Base-by-base conservation (phyloP, 1,140 invertebrate genomes). In the Agraylea sexmaculata region DNA sequence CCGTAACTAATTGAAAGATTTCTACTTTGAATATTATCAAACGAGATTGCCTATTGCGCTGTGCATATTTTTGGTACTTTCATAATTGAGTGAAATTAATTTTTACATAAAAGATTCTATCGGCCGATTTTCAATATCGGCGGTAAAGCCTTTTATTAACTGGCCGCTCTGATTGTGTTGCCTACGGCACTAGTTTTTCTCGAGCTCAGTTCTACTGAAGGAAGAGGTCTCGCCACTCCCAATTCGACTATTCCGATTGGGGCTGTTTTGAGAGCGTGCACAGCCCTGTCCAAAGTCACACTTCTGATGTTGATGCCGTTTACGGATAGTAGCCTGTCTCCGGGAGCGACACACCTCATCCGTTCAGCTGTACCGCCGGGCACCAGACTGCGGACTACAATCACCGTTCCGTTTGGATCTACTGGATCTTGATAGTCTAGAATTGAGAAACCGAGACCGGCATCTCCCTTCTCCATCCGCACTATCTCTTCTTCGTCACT, bases 391-490 rank as follows among this genome's bases (percentile, higher is more conserved):
- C 90, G 70, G 40, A 96, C 87, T 19, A 96, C 90, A 58, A 96
- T 95, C 19, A 96, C 87, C 37, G 87, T 92, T 45, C 87, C 83
- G 46, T 79, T 76, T 4, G 83, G 77, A 63, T 91, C 88, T 47
- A 88, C 66, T 1, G 88, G 87, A 64, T 92, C 88, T 68, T 88
- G 74, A 61, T 96, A 96, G 64, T 96, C 92, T 25, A 95, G 68
- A 46, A 96, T 91, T 45, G 87, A 91, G 64, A 96, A 96, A 31
- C 92, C 92, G 11, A 96, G 73, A 3, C 92, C 92, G 44, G 84
- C 73, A 50, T 92, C 87, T 30, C 82, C 84, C 68, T 96, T 96
- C 11, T 75, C 63, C 21, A 96, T 69, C 55, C 89, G 78, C 36
- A 96, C 80, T 50, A 85, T 76, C 45, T 90, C 83, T 25, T 89